Conservation (phyloP, 2,113 vertebrate genomes). For the Malurus cyaneus region DNA sequence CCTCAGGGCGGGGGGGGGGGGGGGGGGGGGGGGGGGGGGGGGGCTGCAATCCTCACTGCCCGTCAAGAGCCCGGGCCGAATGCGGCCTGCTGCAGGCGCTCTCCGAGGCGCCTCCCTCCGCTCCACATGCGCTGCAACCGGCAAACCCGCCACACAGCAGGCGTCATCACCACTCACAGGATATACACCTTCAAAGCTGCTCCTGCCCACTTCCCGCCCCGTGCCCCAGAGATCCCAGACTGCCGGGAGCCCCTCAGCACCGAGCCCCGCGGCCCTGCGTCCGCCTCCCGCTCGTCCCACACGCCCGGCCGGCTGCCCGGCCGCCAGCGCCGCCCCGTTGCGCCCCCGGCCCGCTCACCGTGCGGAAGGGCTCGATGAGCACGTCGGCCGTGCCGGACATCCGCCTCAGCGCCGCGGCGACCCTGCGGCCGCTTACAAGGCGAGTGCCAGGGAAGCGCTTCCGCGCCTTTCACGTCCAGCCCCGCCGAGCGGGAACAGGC, state of each 20-base stretch:
- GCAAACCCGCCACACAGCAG: no score
- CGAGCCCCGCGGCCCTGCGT: accelerated
- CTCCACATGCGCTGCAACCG: no score
- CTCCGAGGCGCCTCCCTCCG: accelerated
- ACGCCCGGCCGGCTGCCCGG: neutral
- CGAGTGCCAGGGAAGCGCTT: constrained; percentile 83
- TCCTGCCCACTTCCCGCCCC: accelerated
- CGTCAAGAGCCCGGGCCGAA: accelerated
- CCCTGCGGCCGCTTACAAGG: constrained; percentile 82
- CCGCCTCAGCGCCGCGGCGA: constrained; percentile 69
- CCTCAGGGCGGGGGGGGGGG: no score
- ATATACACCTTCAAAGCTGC: accelerated
- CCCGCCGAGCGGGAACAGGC: neutral
- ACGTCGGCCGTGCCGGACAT: constrained; percentile 84
- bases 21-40: no score
- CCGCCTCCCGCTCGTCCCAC: neutral
- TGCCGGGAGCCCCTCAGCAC: neutral
- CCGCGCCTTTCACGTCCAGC: constrained; percentile 71
- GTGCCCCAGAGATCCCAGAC: accelerated
- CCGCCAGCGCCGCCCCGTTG: neutral
- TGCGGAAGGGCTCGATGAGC: constrained; percentile 89
- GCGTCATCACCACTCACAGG: neutral
- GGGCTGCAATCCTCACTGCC: neutral
- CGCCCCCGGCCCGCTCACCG: constrained; percentile 72
- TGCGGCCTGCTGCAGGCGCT: no score